These are phyloP conservation scores for Catostylus mosaicus DNA, from an alignment of 30 jellyfish, hydroid and myxozoan species.

Conservation along the genomic window DNA sequence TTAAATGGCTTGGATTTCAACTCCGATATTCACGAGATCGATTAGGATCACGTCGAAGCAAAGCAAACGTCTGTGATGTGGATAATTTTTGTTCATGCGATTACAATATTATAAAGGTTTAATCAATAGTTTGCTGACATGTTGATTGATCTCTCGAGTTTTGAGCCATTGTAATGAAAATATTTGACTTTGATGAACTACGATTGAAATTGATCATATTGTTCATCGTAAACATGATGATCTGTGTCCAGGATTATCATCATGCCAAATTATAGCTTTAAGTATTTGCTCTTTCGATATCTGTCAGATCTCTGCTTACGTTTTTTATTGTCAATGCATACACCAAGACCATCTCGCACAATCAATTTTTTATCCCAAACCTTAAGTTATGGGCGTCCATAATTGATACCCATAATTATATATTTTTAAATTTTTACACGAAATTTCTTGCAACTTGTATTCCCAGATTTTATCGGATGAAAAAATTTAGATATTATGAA, in stretches of 20 bases:
- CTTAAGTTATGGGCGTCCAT: too few species aligned
- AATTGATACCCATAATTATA: too few species aligned
- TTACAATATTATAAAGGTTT: constrained; percentile 23
- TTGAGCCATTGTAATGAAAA: constrained; percentile 33
- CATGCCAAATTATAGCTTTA: not conserved
- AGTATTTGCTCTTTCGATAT: constrained; percentile 2
- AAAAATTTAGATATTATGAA: too few species aligned
- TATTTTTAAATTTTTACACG: too few species aligned
- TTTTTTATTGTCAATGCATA: not conserved
- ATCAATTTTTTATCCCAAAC: too few species aligned
- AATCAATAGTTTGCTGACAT: constrained; percentile 44
- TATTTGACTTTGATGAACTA: constrained; percentile 32
- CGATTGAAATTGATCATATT: not conserved
- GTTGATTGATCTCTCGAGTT: constrained; percentile 59
- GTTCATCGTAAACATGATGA: not conserved
- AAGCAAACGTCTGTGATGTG: not conserved
- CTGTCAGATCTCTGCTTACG: not conserved
- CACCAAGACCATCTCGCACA: not conserved
- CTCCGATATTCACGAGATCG: not conserved
- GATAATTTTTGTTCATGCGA: constrained; percentile 31
- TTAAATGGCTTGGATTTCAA: not conserved
- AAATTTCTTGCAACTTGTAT: too few species aligned
- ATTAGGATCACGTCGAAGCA: not conserved
- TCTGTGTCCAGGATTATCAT: not conserved
- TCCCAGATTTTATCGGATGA: too few species aligned